Conservation (phyloP, 2,797 vertebrate species). For the Microctenopoma lineatum region DNA sequence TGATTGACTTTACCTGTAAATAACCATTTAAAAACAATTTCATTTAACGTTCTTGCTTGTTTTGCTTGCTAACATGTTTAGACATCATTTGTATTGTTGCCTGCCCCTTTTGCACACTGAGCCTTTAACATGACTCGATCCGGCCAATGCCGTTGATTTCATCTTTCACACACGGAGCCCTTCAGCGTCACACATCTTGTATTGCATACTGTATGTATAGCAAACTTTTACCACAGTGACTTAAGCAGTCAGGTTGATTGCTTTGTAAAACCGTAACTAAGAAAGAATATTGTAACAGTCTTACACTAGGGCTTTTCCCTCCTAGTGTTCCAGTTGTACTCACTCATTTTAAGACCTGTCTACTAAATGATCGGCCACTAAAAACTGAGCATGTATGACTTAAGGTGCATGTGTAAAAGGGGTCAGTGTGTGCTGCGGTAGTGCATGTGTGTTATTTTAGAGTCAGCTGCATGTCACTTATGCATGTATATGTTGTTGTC, state of each 20-base stretch:
- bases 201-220: neutral
- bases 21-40: conserved; percentile 40
- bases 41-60: conserved; percentile 57
- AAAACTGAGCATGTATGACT: neutral
- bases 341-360: neutral
- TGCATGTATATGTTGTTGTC: conserved; percentile 96
- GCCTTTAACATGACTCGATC: conserved; percentile 12
- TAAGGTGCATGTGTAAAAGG: conserved; percentile 63
- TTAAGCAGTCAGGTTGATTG: neutral
- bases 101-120: conserved; percentile 59
- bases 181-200: neutral
- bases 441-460: conserved; percentile 80
- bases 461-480: conserved; percentile 95
- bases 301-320: neutral
- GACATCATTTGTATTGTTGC: conserved; percentile 60
- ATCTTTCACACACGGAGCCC: neutral
- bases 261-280: neutral
- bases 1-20: conserved; percentile 56
- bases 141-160: neutral
- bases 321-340: conserved; percentile 3
- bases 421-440: conserved; percentile 63
- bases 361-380: neutral
- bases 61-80: conserved; percentile 70
- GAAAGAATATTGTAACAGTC: neutral
- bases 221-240: neutral